These are phyloP conservation scores for Ciconia nigra DNA, from an alignment of 2,797 vertebrate genomes.

Conservation along the genomic window DNA sequence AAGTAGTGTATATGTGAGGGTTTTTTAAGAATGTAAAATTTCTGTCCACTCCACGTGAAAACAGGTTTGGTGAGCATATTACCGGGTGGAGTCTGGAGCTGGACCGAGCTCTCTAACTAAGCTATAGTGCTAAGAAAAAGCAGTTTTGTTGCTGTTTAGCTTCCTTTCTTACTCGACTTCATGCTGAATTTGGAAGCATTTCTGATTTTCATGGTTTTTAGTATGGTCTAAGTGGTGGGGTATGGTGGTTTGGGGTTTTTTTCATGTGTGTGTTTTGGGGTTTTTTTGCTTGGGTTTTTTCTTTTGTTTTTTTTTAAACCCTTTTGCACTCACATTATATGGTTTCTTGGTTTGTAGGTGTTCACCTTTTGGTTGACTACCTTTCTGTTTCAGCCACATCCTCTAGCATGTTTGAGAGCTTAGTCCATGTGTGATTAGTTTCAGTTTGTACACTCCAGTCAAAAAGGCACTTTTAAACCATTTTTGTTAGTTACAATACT, in stretches of 20 bases:
- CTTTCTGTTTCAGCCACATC: background rate
- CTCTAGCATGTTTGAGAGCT: background rate
- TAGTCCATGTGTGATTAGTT: background rate
- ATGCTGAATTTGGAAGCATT: background rate
- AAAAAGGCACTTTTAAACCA: background rate
- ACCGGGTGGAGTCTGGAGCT: background rate
- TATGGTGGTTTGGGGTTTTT: background rate
- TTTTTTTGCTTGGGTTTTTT: too few relatives aligned
- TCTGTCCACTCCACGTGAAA: background rate
- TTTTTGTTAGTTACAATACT: background rate
- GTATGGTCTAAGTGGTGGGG: background rate
- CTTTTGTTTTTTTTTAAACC: background rate
- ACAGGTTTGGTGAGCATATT: background rate
- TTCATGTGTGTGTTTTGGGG: background rate
- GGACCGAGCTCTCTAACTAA: background rate
- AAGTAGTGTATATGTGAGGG: background rate
- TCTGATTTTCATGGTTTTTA: background rate
- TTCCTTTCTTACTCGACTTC: background rate
- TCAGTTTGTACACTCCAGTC: background rate
- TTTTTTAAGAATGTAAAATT: background rate
- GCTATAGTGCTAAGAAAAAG: background rate
- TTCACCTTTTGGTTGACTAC: background rate
- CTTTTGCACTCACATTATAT: background rate
- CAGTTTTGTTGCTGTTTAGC: background rate
- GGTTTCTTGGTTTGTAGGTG: background rate